Evolutionary conservation across 2,113 vertebrate genomes (phyloP).

Genomic region (Origma solitaria): DNA sequence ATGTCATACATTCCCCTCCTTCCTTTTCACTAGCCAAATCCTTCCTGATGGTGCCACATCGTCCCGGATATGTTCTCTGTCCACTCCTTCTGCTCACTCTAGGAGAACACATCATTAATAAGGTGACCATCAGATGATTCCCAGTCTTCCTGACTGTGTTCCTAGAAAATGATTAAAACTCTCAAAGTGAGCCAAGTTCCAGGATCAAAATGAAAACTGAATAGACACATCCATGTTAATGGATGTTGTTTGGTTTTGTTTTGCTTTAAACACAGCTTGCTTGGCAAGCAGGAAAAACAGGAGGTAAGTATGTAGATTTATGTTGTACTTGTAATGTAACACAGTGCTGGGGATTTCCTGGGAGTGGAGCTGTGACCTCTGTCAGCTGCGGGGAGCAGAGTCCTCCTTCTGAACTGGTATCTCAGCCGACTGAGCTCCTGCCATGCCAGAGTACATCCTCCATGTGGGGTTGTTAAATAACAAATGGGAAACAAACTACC

Average conservation of each 20-base stretch:
- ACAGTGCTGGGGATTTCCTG: not conserved
- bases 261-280: not conserved
- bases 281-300: not conserved
- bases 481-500: not conserved
- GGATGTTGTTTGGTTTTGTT: not conserved
- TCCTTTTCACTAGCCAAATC: not conserved
- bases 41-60: not conserved
- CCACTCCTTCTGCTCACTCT: not conserved
- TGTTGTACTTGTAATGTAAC: not conserved
- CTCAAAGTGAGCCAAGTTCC: not conserved
- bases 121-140: not conserved
- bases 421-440: not conserved
- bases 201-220: not conserved
- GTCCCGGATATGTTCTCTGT: not conserved
- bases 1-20: not conserved
- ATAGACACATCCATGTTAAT: not conserved
- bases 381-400: not conserved
- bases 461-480: not conserved
- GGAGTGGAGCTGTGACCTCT: not conserved
- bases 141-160: fast-evolving
- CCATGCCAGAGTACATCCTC: not conserved
- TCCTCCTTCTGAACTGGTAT: not conserved
- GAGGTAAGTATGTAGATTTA: not conserved
- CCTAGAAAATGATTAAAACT: not conserved
- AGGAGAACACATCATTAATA: not conserved